phyloP scores from a whole-genome alignment of 2,113 vertebrate genomes.

The Scophthalmus maximus region DNA sequence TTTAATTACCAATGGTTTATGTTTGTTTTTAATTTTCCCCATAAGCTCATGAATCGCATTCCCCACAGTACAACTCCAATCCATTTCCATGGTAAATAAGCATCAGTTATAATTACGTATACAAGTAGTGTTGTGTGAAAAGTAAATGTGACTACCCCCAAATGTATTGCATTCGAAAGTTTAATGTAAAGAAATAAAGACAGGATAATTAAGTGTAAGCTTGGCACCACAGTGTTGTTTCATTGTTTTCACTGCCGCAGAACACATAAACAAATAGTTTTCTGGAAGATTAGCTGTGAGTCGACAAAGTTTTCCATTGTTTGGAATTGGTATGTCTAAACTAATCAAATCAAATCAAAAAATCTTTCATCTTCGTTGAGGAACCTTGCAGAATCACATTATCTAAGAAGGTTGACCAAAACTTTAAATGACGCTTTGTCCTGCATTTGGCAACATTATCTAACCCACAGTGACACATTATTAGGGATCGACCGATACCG shows the following conservation, averaged over 20 bases:
- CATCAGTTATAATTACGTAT: conserved; percentile 56
- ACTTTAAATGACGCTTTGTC: too few relatives aligned
- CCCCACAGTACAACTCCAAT: conserved; percentile 47
- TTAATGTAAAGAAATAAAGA: background rate
- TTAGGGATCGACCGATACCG: too few relatives aligned
- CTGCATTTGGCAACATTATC: too few relatives aligned
- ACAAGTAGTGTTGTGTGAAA: conserved; percentile 33
- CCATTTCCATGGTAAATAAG: conserved; percentile 65
- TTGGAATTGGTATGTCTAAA: background rate
- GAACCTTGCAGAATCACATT: too few relatives aligned
- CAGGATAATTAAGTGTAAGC: background rate
- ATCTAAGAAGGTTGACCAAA: too few relatives aligned
- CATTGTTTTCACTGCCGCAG: background rate
- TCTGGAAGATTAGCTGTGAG: too few relatives aligned
- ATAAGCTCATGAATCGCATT: conserved; percentile 71
- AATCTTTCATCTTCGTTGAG: too few relatives aligned
- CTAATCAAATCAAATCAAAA: too few relatives aligned
- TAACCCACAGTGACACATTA: too few relatives aligned
- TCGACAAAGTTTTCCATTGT: background rate
- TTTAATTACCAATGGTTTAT: conserved; percentile 71
- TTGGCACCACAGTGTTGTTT: background rate
- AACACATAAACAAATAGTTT: background rate
- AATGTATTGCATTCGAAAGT: background rate
- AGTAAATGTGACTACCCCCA: background rate
- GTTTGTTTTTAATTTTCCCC: conserved; percentile 75